Conservation (phyloP, 2,797 vertebrate species). For the Coluber constrictor region DNA sequence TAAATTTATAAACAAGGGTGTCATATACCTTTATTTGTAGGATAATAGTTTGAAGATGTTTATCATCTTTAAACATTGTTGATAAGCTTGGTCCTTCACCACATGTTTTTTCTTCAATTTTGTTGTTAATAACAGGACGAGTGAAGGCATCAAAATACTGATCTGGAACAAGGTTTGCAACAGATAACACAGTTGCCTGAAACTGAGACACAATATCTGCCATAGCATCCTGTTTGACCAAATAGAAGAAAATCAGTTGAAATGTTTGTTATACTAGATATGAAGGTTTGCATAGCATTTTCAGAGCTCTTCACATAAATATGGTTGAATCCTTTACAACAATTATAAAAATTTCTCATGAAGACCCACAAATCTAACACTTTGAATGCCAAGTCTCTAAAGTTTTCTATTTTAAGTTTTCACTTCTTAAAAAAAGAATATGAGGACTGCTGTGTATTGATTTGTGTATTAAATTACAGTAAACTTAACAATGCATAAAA, state of each 20-base stretch:
- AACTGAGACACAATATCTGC: slow-evolving; percentile 71
- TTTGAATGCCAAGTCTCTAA: background rate
- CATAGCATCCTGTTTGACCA: slow-evolving; percentile 68
- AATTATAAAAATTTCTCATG: background rate
- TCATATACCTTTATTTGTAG: slow-evolving; percentile 74
- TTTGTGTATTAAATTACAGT: background rate
- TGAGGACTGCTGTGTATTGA: background rate
- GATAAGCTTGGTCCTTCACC: slow-evolving; percentile 73
- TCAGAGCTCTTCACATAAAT: background rate
- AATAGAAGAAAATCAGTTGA: slow-evolving; percentile 2
- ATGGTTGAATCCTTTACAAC: background rate
- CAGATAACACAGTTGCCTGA: slow-evolving; percentile 73
- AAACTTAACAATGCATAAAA: background rate
- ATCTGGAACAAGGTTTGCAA: slow-evolving; percentile 74
- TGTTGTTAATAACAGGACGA: slow-evolving; percentile 66
- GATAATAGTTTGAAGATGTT: slow-evolving; percentile 68
- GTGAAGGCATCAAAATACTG: slow-evolving; percentile 74
- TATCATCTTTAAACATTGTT: slow-evolving; percentile 76
- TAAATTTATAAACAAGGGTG: background rate
- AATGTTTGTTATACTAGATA: background rate
- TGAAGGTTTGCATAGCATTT: background rate
- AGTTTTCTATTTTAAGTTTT: background rate
- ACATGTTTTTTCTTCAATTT: slow-evolving; percentile 68
- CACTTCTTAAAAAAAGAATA: background rate
- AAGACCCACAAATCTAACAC: background rate